Evolutionary conservation across 2,113 vertebrate species (phyloP).

Genomic region (Dipodomys ordii): DNA sequence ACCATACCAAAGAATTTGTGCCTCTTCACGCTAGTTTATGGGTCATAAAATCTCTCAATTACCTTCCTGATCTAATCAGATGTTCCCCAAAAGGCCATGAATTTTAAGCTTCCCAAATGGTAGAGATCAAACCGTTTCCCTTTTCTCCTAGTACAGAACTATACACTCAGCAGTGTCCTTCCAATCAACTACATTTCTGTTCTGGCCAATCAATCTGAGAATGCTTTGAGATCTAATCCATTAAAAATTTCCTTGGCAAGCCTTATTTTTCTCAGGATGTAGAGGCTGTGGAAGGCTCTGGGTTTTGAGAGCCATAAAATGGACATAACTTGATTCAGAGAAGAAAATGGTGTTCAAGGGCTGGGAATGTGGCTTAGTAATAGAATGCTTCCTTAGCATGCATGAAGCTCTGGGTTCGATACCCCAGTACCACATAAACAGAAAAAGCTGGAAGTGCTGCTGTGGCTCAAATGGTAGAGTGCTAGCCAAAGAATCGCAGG

Average conservation of each 20-base stretch:
- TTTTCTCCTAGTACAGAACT: background rate
- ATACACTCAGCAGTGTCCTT: background rate
- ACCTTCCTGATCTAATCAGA: background rate
- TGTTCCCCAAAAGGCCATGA: background rate
- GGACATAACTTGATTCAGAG: background rate
- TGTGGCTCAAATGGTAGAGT: no score
- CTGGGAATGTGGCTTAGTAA: no score
- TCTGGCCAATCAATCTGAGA: background rate
- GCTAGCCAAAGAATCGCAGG: no score
- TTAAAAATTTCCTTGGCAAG: background rate
- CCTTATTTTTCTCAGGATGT: background rate
- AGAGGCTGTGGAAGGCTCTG: background rate
- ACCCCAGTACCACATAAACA: no score
- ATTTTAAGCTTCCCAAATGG: background rate
- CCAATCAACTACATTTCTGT: background rate
- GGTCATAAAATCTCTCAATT: background rate
- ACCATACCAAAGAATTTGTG: background rate
- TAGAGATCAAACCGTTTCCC: background rate
- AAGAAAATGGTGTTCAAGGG: background rate
- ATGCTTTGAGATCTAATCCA: background rate
- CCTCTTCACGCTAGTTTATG: slow-evolving; percentile 1
- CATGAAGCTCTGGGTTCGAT: no score
- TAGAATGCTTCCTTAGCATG: no score
- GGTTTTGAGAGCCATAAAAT: background rate
- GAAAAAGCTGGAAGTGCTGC: no score